Conservation (phyloP, 2,888 invertebrate species). For the Carterocephalus palaemon region DNA sequence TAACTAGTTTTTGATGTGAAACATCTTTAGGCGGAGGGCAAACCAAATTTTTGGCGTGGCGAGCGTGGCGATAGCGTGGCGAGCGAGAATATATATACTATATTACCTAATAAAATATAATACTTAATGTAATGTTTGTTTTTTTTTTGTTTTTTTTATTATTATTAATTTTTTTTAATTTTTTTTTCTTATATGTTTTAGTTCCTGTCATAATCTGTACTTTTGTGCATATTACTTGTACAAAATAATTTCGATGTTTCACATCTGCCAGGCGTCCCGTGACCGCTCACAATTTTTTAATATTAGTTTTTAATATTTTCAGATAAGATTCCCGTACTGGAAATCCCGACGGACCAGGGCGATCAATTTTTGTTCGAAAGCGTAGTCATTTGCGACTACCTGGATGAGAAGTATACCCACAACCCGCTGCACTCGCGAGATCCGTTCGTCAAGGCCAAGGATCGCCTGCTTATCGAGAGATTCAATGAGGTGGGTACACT, state of each 20-base stretch:
- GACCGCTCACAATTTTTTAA: no score
- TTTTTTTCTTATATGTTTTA: no score
- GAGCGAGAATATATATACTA: not conserved
- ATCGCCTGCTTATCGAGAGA: conserved; percentile 84
- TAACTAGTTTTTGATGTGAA: no score
- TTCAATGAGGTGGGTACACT: conserved; percentile 83
- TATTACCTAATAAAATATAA: not conserved
- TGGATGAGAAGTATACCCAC: conserved; percentile 87
- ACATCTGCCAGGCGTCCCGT: no score
- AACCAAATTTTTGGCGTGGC: no score
- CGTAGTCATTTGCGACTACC: conserved; percentile 87
- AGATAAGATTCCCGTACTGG: conserved; percentile 88
- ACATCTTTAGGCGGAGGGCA: no score
- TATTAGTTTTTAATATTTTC: conserved; percentile 38
- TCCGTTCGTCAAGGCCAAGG: conserved; percentile 84
- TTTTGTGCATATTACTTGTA: no score
- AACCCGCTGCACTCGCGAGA: conserved; percentile 82
- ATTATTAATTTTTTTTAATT: no score
- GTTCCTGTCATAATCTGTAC: no score
- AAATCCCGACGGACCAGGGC: conserved; percentile 77
- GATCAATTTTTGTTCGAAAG: conserved; percentile 87
- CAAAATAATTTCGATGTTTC: no score
- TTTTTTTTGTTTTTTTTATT: no score
- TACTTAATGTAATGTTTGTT: not conserved
- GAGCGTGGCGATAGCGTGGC: no score